These are phyloP conservation scores for Tachypleus tridentatus DNA, from an alignment of 1,140 invertebrate genomes.

Conservation along the genomic window DNA sequence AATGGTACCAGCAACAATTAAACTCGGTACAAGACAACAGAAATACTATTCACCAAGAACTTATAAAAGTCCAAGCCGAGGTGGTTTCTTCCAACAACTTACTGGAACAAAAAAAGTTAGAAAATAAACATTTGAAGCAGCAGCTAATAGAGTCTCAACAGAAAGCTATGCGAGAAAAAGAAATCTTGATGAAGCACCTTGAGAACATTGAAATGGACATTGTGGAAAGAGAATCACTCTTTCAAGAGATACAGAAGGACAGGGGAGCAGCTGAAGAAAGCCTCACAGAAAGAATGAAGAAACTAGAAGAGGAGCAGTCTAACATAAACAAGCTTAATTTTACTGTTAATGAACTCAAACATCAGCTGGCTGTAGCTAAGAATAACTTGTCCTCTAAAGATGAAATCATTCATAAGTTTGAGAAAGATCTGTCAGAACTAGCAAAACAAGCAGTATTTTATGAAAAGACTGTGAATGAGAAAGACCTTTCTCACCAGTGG, in stretches of 20 bases:
- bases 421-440: conserved; percentile 34
- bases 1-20: conserved; percentile 40
- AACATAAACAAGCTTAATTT: conserved; percentile 27
- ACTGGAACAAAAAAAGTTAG: conserved; percentile 33
- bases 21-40: conserved; percentile 31
- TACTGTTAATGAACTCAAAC: conserved; percentile 31
- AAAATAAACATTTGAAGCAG: conserved; percentile 31
- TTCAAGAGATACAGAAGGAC: conserved; percentile 36
- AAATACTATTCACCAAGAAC: conserved; percentile 33
- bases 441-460: conserved; percentile 32
- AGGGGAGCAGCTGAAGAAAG: conserved; percentile 31
- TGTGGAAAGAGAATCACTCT: conserved; percentile 36
- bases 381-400: conserved; percentile 29
- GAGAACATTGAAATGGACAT: conserved; percentile 39
- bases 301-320: conserved; percentile 34
- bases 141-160: conserved; percentile 34
- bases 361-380: conserved; percentile 31
- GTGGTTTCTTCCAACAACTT: conserved; percentile 29
- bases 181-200: conserved; percentile 35
- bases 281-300: conserved; percentile 30
- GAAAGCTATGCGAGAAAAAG: conserved; percentile 34
- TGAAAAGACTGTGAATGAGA: conserved; percentile 34
- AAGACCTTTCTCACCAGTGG: conserved; percentile 32
- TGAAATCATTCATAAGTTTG: conserved; percentile 27
- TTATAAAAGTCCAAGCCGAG: conserved; percentile 32